A percentile compares a stretch with the other conserved stretches of the same genome.
Conservation (phyloP, 1,140 invertebrate genomes). For the Diorhabda sublineata region DNA sequence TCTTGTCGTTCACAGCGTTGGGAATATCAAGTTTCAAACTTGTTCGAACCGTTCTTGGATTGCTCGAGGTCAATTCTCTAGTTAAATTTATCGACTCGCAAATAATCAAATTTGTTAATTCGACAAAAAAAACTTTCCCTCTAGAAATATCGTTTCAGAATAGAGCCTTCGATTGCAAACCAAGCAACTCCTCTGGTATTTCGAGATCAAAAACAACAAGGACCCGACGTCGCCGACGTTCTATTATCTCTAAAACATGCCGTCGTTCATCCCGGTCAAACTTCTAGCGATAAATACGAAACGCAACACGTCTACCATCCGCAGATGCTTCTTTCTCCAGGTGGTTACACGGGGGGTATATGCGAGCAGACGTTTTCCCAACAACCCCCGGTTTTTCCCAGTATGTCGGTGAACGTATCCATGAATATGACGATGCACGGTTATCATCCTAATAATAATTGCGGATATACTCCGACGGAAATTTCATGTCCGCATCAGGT, state of each 20-base stretch:
- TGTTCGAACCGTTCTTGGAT: too few species aligned
- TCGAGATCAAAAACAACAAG: conserved; percentile 39
- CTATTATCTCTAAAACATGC: conserved; percentile 82
- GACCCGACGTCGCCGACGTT: conserved; percentile 71
- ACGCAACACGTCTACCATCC: conserved; percentile 38
- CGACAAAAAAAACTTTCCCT: background rate
- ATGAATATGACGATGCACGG: conserved; percentile 98
- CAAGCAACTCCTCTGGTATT: conserved; percentile 31
- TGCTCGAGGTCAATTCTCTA: too few species aligned
- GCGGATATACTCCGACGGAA: conserved; percentile 51
- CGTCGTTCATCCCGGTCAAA: conserved; percentile 70
- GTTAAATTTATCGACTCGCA: too few species aligned
- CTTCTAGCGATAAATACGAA: conserved; percentile 35
- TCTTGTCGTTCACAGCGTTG: too few species aligned
- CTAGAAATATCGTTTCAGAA: conserved; percentile 31
- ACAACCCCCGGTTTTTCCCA: conserved; percentile 66
- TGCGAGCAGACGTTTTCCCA: conserved; percentile 42
- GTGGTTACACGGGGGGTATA: conserved; percentile 33
- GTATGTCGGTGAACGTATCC: conserved; percentile 93
- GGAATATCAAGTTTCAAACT: too few species aligned
- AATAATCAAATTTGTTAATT: too few species aligned
- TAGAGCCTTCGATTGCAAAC: conserved; percentile 32
- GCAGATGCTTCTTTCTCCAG: conserved; percentile 40
- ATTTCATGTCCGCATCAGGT: conserved; percentile 60
- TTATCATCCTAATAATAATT: conserved; percentile 57